A percentile compares a stretch with the other conserved stretches of the same genome.
These are phyloP conservation scores for Ciconia maguari DNA, from an alignment of 2,113 vertebrate species.

Conservation along the genomic window DNA sequence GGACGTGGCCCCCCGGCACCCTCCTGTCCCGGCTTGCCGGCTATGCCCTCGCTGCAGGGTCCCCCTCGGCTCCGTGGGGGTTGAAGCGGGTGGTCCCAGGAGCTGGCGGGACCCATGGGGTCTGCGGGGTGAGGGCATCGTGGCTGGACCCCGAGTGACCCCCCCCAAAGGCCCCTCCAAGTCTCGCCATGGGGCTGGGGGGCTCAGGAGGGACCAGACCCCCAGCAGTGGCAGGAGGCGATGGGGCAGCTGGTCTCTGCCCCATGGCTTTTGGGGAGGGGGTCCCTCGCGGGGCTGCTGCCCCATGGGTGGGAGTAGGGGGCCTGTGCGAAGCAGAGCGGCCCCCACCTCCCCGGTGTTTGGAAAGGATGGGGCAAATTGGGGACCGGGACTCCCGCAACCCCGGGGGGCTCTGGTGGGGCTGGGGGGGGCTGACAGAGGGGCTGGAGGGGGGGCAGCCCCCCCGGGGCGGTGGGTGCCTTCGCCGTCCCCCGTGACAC, in stretches of 20 bases:
- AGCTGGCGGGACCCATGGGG: neutral
- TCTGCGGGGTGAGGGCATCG: neutral
- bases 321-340: neutral
- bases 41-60: neutral
- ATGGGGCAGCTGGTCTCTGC: neutral
- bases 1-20: neutral
- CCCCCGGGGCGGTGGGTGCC: fast-evolving
- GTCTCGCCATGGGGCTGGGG: neutral
- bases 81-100: neutral
- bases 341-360: neutral
- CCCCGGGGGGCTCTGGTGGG: neutral
- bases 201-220: neutral
- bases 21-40: neutral
- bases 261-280: neutral
- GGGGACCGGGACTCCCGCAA: neutral
- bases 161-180: neutral
- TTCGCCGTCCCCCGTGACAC: fast-evolving
- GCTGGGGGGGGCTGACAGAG: neutral
- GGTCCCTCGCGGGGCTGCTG: neutral
- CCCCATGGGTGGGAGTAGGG: too few species aligned
- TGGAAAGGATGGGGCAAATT: neutral
- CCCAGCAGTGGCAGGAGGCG: neutral
- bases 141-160: neutral
- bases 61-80: neutral
- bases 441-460: neutral